phyloP scores from a whole-genome alignment of 1,140 invertebrate genomes.

The Parasteatoda tepidariorum region DNA sequence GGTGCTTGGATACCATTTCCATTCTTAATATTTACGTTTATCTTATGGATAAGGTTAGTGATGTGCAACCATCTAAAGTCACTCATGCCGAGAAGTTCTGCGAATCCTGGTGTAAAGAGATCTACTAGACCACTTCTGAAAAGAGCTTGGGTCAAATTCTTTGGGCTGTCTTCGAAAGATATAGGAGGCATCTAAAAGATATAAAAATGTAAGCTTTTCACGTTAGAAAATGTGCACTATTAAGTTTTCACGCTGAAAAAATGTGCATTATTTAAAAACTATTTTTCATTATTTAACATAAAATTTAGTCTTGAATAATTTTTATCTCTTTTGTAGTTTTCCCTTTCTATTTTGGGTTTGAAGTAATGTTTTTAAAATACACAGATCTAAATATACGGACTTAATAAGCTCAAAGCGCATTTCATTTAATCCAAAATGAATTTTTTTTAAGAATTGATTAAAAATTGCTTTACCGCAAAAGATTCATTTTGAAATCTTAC shows the following conservation, averaged over 20 bases:
- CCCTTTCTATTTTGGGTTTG: too few relatives aligned
- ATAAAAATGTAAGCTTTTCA: not conserved
- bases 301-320: not conserved
- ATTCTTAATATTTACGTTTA: conserved; percentile 62
- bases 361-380: too few relatives aligned
- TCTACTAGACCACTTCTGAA: conserved; percentile 62
- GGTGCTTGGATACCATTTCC: conserved; percentile 13
- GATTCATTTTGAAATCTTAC: too few relatives aligned
- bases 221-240: too few relatives aligned
- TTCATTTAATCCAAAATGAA: too few relatives aligned
- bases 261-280: too few relatives aligned
- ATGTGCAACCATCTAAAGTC: conserved; percentile 64
- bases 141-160: conserved; percentile 62
- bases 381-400: too few relatives aligned
- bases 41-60: conserved; percentile 64
- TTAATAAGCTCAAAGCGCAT: too few relatives aligned
- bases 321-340: not conserved
- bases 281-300: too few relatives aligned
- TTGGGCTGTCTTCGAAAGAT: conserved; percentile 61
- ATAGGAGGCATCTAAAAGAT: conserved; percentile 64
- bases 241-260: too few relatives aligned
- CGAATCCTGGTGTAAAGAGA: conserved; percentile 63
- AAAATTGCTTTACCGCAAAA: too few relatives aligned
- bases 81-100: conserved; percentile 62
- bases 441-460: too few relatives aligned